Conservation (phyloP, 2,888 invertebrate genomes). For the Noctua comes region DNA sequence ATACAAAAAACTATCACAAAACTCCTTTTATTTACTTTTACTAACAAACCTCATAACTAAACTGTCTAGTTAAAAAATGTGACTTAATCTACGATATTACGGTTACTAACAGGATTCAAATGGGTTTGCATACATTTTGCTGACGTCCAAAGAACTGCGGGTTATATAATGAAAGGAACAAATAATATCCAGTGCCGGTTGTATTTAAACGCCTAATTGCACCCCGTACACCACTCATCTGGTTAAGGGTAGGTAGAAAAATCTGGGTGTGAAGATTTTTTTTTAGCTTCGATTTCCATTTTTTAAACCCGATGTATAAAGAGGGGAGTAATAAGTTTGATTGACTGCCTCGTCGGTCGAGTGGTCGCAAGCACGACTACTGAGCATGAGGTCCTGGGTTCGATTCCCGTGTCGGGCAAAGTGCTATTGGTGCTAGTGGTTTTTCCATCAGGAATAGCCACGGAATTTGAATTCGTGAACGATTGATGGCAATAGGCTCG, state of each 20-base stretch:
- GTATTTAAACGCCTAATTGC: conserved; percentile 77
- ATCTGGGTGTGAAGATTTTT: neutral
- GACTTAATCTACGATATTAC: conserved; percentile 32
- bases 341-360: too few species aligned
- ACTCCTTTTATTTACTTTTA: conserved; percentile 5
- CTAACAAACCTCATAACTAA: conserved; percentile 25
- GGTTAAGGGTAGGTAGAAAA: conserved; percentile 66
- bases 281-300: neutral
- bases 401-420: too few species aligned
- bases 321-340: too few species aligned
- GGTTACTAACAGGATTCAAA: conserved; percentile 46
- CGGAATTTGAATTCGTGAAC: too few species aligned
- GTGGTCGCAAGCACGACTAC: too few species aligned
- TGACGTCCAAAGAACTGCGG: conserved; percentile 37
- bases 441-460: too few species aligned
- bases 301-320: neutral
- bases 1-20: conserved; percentile 1
- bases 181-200: conserved; percentile 67
- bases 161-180: conserved; percentile 66
- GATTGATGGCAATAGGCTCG: too few species aligned
- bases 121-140: conserved; percentile 52
- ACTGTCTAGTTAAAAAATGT: conserved; percentile 42
- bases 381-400: too few species aligned
- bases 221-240: conserved; percentile 62
- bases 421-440: too few species aligned